Evolutionary conservation across 2,797 vertebrate genomes (phyloP), one percentile per base, ranked within the genome.

Genomic region (Schizothorax lantsangensis): DNA sequence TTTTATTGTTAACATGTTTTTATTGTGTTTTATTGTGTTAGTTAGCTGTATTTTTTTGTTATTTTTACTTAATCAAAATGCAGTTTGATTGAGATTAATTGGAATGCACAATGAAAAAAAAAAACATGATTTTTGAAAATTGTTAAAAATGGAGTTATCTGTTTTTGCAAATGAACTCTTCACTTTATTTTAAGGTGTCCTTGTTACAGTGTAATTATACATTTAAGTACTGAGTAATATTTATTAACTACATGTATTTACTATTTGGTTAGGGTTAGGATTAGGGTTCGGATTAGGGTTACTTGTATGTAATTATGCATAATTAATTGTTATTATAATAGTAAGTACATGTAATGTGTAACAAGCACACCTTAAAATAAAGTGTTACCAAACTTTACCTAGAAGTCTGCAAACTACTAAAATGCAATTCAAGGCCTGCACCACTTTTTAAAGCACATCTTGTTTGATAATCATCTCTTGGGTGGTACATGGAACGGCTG

Each of bases 391-490:
- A 77, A 59, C 15, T 49, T 52, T 12, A 30, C 8, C 26, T 17
- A 52, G 47, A 82, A 45, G 5, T 38, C 9, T 23, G 38, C 21
- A 6, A 62, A 10, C 26, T 23, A 12, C 26, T 45, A 30, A 77
- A 81, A 78, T 68, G 14, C 4, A 52, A 17, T 68, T 78, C 15
- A 38, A 12, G 19, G 14, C 19, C 21, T 47, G 21, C 33, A 26
- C 15, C 23, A 21, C 23, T 84, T 68, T 79, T 12, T 72, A 59
- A 79, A 81, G 26, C 38, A 17, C 11, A 45, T 79, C 71, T 30
- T 36, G 38, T 69, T 59, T 38, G 17, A 72, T 74, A 62, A 23
- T 74, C 64, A 81, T 71, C 59, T 69, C 47, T 45, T 40, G 62
- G 38, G 84, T 62, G 52, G 72, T 72, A 45, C 38, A 33, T 73